Evolutionary conservation across 2,113 vertebrate species (phyloP), one percentile per base, ranked within the genome.

Genomic region (Paramisgurnus dabryanus): DNA sequence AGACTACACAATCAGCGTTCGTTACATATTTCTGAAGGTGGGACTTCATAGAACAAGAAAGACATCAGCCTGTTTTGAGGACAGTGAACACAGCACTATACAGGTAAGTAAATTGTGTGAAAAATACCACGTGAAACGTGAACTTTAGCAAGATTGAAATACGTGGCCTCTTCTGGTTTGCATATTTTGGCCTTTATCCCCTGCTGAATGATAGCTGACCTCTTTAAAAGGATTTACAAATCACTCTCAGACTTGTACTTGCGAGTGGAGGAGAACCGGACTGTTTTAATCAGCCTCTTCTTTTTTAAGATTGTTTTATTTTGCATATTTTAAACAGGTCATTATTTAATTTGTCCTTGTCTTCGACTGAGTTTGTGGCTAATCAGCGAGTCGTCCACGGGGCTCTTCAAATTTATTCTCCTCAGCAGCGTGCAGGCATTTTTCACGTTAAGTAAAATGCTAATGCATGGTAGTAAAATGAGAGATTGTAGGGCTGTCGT

Each of bases 331-430:
- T 85, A 80, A 80, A 12, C 58, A 53, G 71, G 80, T 82, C 82
- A 81, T 85, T 82, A 82, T 85, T 85, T 85, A 85, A 85, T 85
- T 80, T 85, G 84, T 85, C 71, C 80, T 82, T 82, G 84, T 85
- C 84, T 80, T 67, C 71, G 76, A 47, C 83, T 66, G 80, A 69
- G 82, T 84, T 84, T 86, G 67, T 68, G 66, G 78, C 80, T 80
- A 82, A 84, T 84, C 81, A 84, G 83, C 53, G 66, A 82, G 76
- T 82, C 69, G 76, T 86, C 76, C 77, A 11, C 53, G 60, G 68
- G 40, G 80, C 78, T 77, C 72, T 84, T 79, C 70, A 68, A 78
- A 82, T 85, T 76, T 79, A 84, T 82, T 80, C 80, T 81, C 74
- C 70, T 71, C 70, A 43, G 73, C 79, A 67, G 83, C 27, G 76